Evolutionary conservation across 2,797 vertebrate species (phyloP).

Genomic region (Malacoraja senta): DNA sequence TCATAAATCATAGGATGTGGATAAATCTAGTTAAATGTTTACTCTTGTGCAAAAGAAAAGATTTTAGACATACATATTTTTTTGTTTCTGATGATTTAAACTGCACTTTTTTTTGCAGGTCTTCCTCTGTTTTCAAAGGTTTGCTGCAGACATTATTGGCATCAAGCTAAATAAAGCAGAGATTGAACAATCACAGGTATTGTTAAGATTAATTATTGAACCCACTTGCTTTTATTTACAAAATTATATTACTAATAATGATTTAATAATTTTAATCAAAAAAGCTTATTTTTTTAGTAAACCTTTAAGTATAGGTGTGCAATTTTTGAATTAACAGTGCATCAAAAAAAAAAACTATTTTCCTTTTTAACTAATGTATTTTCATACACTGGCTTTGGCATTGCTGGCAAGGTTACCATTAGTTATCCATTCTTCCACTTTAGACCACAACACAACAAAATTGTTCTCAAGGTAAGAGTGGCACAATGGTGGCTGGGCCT

Average conservation of each 20-base stretch:
- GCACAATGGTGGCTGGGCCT: too few relatives aligned
- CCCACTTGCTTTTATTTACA: background rate
- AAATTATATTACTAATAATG: background rate
- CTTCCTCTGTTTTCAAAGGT: conserved; percentile 91
- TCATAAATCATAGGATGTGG: background rate
- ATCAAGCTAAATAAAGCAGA: conserved; percentile 98
- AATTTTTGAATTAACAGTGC: background rate
- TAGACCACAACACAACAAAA: too few relatives aligned
- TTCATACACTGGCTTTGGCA: too few relatives aligned
- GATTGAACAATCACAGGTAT: conserved; percentile 94
- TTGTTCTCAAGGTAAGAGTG: too few relatives aligned
- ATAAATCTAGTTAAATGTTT: background rate
- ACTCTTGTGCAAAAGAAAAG: background rate
- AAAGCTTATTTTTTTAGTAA: background rate
- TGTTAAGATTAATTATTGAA: conserved; percentile 11
- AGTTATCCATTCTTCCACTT: too few relatives aligned
- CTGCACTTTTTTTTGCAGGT: conserved; percentile 67
- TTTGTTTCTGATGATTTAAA: conserved; percentile 56
- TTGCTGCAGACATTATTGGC: conserved; percentile 92
- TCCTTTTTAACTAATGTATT: too few relatives aligned
- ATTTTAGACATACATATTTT: conserved; percentile 3
- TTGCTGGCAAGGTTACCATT: too few relatives aligned
- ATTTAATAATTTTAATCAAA: background rate
- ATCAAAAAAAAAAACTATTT: background rate
- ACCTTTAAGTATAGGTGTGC: background rate